Evolutionary conservation across 2,113 vertebrate species (phyloP).

Genomic region (Dromiciops gliroides): DNA sequence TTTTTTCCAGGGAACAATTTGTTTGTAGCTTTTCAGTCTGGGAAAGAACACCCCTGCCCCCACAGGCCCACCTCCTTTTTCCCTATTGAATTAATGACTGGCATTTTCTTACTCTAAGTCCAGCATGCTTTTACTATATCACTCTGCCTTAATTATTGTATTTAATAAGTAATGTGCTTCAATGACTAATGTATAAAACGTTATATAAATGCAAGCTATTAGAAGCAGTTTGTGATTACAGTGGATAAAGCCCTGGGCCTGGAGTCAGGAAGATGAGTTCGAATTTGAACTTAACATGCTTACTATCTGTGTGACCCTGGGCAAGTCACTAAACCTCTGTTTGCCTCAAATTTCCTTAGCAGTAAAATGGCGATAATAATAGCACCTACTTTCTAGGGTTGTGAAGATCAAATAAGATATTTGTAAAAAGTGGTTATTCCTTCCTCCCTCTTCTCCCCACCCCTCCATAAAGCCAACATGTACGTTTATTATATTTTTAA

Average conservation of each 20-base stretch:
- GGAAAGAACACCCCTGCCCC: conserved; percentile 40
- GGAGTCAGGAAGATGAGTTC: neutral
- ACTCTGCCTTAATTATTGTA: neutral
- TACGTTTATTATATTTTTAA: neutral
- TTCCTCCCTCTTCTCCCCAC: too few species aligned
- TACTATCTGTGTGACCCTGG: neutral
- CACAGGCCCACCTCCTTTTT: neutral
- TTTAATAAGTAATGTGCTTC: neutral
- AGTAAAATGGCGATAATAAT: neutral
- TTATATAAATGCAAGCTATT: neutral
- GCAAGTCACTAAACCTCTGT: neutral
- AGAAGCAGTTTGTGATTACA: neutral
- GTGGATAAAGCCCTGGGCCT: neutral
- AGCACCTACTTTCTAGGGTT: too few species aligned
- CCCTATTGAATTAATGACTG: neutral
- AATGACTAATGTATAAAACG: neutral
- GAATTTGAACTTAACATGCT: neutral
- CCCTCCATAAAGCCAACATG: neutral
- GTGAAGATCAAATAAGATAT: neutral
- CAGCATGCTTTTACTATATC: neutral
- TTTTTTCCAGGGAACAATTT: conserved; percentile 63
- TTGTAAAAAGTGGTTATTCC: neutral
- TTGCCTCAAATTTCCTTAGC: neutral
- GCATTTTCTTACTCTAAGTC: neutral
- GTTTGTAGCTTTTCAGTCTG: conserved; percentile 48